Evolutionary conservation across 2,113 vertebrate species (phyloP).

Genomic region (Solea solea): DNA sequence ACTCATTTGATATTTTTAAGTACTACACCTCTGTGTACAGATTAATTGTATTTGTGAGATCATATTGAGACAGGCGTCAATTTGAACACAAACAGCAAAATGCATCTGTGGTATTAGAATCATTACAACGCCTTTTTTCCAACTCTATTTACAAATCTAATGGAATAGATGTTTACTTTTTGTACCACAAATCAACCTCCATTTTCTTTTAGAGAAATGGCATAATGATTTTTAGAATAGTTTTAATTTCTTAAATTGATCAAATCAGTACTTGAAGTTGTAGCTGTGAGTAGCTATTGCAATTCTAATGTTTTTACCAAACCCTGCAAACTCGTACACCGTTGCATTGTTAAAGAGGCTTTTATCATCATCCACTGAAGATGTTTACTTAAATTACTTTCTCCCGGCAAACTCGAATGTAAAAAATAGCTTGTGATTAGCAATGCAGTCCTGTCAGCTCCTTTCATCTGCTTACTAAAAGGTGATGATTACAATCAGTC

Average conservation of each 20-base stretch:
- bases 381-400: slow-evolving; percentile 14
- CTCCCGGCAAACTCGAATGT: slow-evolving; percentile 3
- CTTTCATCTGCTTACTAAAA: slow-evolving; percentile 8
- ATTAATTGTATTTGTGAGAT: background rate
- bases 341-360: slow-evolving; percentile 27
- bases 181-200: background rate
- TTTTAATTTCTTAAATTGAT: background rate
- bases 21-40: background rate
- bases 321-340: slow-evolving; percentile 33
- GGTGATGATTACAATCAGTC: slow-evolving; percentile 58
- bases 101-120: background rate
- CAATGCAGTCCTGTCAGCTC: background rate
- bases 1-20: background rate
- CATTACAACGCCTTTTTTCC: background rate
- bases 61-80: background rate
- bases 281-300: slow-evolving; percentile 35
- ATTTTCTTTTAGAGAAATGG: background rate
- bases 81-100: background rate
- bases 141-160: background rate
- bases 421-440: background rate
- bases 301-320: slow-evolving; percentile 62
- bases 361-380: slow-evolving; percentile 23
- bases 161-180: background rate
- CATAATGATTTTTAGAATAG: background rate
- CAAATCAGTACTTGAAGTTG: slow-evolving; percentile 17